Evolutionary conservation across 2,113 vertebrate species (phyloP), one percentile per base, ranked within the genome.

Genomic region (Fregetta grallaria): DNA sequence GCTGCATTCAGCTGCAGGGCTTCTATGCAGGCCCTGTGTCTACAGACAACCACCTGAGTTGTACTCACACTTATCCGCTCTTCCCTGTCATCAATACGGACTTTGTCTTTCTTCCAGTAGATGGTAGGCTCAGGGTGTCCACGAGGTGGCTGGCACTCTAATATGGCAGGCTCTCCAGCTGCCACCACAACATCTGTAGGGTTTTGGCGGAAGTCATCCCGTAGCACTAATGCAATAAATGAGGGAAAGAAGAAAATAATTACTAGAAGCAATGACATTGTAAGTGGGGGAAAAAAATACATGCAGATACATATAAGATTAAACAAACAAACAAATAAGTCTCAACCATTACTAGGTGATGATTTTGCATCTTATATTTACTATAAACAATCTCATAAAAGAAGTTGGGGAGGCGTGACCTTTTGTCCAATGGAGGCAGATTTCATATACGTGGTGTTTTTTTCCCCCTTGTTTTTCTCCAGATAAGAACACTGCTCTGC

Each of bases 91-190:
- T 99, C 99, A 34, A 99, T 99, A 77, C 98, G 98, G 87, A 99
- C 98, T 99, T 99, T 99, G 96, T 99, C 99, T 89, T 99, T 99
- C 96, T 99, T 99, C 99, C 99, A 99, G 98, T 98, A 99, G 97
- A 99, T 99, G 83, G 99, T 99, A 67, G 99, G 99, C 86, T 99
- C 99, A 5, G 99, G 99, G 90, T 99, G 99, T 63, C 99, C 99
- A 71, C 99, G 98, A 18, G 99, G 99, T 4, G 99, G 99, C 52
- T 99, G 99, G 84, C 99, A 99, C 92, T 99, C 99, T 96, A 99
- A 92, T 56, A 99, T 99, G 7, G 99, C 99, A 15, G 99, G 99
- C 84, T 99, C 99, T 78, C 99, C 99, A 10, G 99, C 99, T 49
- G 99, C 99, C 94, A 99, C 99, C 83, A 99, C 99, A 76, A 99